Conservation (phyloP, 1,140 invertebrate species). For the Papilio aristodemus region DNA sequence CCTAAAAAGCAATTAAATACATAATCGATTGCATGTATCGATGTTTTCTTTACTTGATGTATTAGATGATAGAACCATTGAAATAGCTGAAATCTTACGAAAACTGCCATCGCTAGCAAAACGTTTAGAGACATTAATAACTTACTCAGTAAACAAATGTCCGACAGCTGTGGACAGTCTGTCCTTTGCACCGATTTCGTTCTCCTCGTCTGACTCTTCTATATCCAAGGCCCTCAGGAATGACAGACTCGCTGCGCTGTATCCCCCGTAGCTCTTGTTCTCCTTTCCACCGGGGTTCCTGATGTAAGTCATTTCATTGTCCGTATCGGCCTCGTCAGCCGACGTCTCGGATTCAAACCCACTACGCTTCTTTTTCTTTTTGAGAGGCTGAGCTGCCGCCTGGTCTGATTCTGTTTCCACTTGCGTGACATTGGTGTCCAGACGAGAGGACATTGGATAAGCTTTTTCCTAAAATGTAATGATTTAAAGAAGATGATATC, state of each 20-base stretch:
- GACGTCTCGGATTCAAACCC: constrained; percentile 83
- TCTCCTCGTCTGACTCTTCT: constrained; percentile 91
- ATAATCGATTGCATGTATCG: too few relatives aligned
- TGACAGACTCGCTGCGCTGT: constrained; percentile 56
- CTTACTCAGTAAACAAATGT: constrained; percentile 84
- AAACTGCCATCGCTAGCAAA: background rate
- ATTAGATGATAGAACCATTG: too few relatives aligned
- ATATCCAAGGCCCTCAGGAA: constrained; percentile 83
- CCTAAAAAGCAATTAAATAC: constrained; percentile 8
- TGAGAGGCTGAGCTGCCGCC: constrained; percentile 44
- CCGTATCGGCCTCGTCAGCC: constrained; percentile 82
- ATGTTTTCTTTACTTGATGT: too few relatives aligned
- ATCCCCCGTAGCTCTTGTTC: constrained; percentile 58
- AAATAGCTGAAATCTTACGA: too few relatives aligned
- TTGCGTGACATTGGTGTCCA: constrained; percentile 64
- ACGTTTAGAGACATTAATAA: constrained; percentile 1
- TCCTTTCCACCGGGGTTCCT: constrained; percentile 73
- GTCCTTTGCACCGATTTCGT: constrained; percentile 86
- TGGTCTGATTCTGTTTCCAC: constrained; percentile 58
- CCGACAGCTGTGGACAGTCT: constrained; percentile 86
- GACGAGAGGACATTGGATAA: constrained; percentile 83
- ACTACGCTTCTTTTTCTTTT: constrained; percentile 54
- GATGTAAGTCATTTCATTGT: constrained; percentile 82
- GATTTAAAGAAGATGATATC: background rate
- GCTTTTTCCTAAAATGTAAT: constrained; percentile 80